These are phyloP conservation scores for Aplochiton taeniatus DNA, from an alignment of 2,797 vertebrate genomes.

Conservation along the genomic window DNA sequence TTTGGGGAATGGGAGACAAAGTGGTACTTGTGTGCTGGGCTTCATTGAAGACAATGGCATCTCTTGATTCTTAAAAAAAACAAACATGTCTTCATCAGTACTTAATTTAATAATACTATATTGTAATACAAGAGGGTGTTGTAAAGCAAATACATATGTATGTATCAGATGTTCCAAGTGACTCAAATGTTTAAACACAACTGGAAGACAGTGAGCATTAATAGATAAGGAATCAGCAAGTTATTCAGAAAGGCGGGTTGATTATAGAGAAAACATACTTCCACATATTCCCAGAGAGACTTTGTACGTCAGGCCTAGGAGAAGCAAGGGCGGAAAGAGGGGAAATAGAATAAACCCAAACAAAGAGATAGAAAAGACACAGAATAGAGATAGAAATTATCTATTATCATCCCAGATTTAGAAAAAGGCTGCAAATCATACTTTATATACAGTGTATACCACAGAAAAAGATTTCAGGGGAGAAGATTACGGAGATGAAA, in stretches of 20 bases:
- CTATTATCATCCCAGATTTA: neutral
- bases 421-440: too few species aligned
- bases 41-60: conserved; percentile 43
- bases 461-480: neutral
- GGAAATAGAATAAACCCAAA: conserved; percentile 24
- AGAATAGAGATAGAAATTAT: neutral
- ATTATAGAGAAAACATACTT: conserved; percentile 81
- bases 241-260: neutral
- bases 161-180: neutral
- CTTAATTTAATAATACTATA: neutral
- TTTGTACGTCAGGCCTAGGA: conserved; percentile 94
- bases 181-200: too few species aligned
- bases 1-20: conserved; percentile 21
- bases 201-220: neutral
- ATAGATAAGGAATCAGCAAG: neutral
- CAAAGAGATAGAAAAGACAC: conserved; percentile 5
- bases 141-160: neutral
- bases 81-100: conserved; percentile 23
- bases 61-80: conserved; percentile 57
- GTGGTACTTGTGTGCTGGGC: conserved; percentile 22
- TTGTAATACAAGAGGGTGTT: neutral
- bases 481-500: too few species aligned
- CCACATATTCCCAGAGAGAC: conserved; percentile 89
- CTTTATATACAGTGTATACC: neutral
- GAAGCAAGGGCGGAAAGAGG: conserved; percentile 73